A percentile compares a stretch with the other conserved stretches of the same genome.
phyloP scores from a whole-genome alignment of 2,113 vertebrate species.

The Tragelaphus imberbis region DNA sequence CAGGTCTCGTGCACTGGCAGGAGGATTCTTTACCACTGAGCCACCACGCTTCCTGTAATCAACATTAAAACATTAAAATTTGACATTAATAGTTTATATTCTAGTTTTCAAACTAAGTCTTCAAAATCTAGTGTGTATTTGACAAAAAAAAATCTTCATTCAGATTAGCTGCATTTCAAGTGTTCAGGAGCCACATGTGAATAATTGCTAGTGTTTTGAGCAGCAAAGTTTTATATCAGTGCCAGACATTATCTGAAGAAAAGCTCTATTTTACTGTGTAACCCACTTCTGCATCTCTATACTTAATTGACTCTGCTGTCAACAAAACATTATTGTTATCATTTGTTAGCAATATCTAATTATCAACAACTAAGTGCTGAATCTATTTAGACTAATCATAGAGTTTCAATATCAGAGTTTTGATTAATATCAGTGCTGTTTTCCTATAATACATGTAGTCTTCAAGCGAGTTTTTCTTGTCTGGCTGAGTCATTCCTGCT shows the following conservation, averaged over 20 bases:
- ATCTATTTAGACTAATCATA: not conserved
- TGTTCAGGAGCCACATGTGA: not conserved
- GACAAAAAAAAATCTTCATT: not conserved
- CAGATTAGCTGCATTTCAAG: not conserved
- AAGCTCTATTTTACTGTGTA: not conserved
- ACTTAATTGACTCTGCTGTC: not conserved
- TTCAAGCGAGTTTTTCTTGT: constrained; percentile 35
- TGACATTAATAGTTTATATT: constrained; percentile 6
- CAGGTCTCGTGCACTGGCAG: not conserved
- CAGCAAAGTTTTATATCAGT: not conserved
- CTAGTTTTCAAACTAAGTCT: not conserved
- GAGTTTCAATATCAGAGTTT: constrained; percentile 24
- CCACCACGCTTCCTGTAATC: not conserved
- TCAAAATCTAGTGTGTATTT: constrained; percentile 3
- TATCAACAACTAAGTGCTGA: not conserved
- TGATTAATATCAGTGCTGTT: not conserved
- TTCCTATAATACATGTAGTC: not conserved
- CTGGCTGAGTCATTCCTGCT: constrained; percentile 6
- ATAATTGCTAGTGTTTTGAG: not conserved
- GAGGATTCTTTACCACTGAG: not conserved
- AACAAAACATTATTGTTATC: constrained; percentile 14
- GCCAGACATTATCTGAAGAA: not conserved
- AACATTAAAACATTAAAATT: not conserved
- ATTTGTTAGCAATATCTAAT: constrained; percentile 6
- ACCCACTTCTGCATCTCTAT: not conserved